phyloP scores from a whole-genome alignment of 2,888 invertebrate species.

The Phasia obesa region DNA sequence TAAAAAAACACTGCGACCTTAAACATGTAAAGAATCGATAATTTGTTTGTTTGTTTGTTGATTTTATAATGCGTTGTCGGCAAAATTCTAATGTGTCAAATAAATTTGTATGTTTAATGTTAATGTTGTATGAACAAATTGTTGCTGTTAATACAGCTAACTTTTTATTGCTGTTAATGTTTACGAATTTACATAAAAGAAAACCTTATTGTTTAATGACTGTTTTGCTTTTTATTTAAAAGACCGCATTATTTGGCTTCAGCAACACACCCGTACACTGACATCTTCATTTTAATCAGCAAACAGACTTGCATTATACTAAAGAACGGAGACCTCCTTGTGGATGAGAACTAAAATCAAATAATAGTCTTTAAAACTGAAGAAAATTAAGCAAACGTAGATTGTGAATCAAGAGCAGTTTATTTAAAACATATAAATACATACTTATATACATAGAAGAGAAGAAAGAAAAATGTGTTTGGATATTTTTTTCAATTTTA shows the following conservation, averaged over 20 bases:
- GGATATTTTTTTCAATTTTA: too few species aligned
- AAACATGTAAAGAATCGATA: conserved; percentile 8
- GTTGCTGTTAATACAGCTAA: conserved; percentile 9
- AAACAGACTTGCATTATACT: conserved; percentile 9
- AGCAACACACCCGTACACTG: not conserved
- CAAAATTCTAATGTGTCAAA: conserved; percentile 41
- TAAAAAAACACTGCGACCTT: not conserved
- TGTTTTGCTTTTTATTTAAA: conserved; percentile 24
- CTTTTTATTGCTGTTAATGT: not conserved
- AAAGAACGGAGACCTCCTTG: too few species aligned
- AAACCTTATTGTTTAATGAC: conserved; percentile 33
- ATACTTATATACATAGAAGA: too few species aligned
- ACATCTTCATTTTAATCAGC: conserved; percentile 5
- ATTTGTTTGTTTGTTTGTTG: not conserved
- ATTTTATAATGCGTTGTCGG: conserved; percentile 21
- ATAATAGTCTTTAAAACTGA: conserved; percentile 28
- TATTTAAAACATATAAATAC: too few species aligned
- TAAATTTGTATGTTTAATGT: conserved; percentile 48
- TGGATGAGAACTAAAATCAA: conserved; percentile 3
- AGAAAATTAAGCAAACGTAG: conserved; percentile 4
- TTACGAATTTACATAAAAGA: conserved; percentile 2
- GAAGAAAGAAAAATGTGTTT: too few species aligned
- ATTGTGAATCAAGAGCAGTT: too few species aligned
- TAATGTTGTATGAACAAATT: conserved; percentile 46
- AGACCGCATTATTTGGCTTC: conserved; percentile 20